These are phyloP conservation scores for Sisyra nigra DNA, from an alignment of 2,888 invertebrate species.

Conservation along the genomic window DNA sequence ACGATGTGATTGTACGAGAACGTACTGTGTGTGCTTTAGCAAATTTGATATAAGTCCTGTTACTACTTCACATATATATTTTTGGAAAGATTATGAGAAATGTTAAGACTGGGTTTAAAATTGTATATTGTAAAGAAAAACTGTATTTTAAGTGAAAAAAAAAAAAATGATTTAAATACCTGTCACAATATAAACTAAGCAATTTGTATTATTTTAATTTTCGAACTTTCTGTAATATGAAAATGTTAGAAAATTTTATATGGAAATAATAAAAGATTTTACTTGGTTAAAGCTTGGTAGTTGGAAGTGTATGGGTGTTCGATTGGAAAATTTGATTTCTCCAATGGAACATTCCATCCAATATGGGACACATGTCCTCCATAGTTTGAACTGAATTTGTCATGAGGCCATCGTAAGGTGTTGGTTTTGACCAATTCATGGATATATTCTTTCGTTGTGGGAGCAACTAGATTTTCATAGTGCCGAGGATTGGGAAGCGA, in stretches of 20 bases:
- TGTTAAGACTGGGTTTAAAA: too few species aligned
- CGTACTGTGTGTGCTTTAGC: constrained; percentile 40
- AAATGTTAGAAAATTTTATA: too few species aligned
- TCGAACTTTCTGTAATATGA: too few species aligned
- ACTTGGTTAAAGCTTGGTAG: not conserved
- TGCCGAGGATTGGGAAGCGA: too few species aligned
- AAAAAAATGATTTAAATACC: too few species aligned
- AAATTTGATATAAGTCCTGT: constrained; percentile 17
- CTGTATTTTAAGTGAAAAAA: too few species aligned
- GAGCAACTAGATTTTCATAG: not conserved
- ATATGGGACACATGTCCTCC: not conserved
- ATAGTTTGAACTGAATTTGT: not conserved
- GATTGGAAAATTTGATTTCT: not conserved
- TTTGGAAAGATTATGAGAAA: too few species aligned
- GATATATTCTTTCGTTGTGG: not conserved
- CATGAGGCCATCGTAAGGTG: not conserved
- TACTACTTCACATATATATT: not conserved
- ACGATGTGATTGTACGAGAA: constrained; percentile 34
- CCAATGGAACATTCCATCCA: not conserved
- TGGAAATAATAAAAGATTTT: not conserved
- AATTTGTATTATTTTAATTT: too few species aligned
- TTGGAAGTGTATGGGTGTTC: not conserved
- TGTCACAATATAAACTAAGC: too few species aligned
- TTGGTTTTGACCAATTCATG: not conserved
- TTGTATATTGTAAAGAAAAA: too few species aligned